These are phyloP conservation scores for Protobothrops flavoviridis DNA, from an alignment of 2,113 vertebrate species.

Conservation along the genomic window DNA sequence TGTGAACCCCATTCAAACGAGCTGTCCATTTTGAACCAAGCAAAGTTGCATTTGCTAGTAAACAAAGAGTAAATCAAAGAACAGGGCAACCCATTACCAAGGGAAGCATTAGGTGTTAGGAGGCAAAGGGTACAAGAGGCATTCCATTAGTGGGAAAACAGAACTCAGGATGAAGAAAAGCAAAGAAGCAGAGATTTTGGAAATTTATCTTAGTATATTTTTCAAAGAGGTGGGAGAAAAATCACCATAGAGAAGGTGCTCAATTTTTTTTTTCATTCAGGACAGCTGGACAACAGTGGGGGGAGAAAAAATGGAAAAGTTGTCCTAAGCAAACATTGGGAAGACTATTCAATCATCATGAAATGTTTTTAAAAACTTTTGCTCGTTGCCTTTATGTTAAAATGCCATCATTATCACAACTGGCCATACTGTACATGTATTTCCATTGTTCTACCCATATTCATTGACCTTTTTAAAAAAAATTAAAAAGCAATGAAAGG, in stretches of 20 bases:
- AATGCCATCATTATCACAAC: not conserved
- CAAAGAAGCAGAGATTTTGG: not conserved
- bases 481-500: conserved; percentile 1
- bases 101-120: not conserved
- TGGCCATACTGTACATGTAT: not conserved
- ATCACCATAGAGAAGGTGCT: not conserved
- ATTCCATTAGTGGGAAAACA: not conserved
- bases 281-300: not conserved
- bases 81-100: not conserved
- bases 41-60: not conserved
- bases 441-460: not conserved
- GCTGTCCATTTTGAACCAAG: not conserved
- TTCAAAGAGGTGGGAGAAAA: not conserved
- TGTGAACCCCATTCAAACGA: not conserved
- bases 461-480: not conserved
- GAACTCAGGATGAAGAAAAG: not conserved
- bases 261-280: not conserved
- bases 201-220: not conserved
- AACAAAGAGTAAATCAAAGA: not conserved
- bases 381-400: not conserved
- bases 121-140: not conserved
- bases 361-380: not conserved
- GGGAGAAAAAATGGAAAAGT: not conserved
- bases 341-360: not conserved
- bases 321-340: not conserved